Evolutionary conservation across 2,113 vertebrate genomes (phyloP).

Genomic region (Oenanthe melanoleuca): DNA sequence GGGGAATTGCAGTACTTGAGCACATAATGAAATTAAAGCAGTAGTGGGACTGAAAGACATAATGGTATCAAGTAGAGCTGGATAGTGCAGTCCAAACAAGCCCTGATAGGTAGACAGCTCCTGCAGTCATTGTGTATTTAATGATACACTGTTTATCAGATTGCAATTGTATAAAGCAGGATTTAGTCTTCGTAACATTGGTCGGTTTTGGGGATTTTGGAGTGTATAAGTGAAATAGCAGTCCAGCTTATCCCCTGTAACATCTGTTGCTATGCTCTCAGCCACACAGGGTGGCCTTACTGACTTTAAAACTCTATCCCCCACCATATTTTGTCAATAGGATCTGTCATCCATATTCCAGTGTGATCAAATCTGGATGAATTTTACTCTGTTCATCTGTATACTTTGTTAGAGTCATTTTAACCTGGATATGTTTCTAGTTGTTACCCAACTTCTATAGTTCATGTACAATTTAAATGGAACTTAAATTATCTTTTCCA

Average conservation of each 20-base stretch:
- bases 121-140: constrained; percentile 6
- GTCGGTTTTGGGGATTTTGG: background rate
- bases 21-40: constrained; percentile 46
- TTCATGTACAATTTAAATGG: background rate
- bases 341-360: background rate
- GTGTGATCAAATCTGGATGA: background rate
- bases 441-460: background rate
- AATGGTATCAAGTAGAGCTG: background rate
- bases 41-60: background rate
- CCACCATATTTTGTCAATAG: background rate
- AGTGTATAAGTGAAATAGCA: background rate
- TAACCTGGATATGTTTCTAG: background rate
- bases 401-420: background rate
- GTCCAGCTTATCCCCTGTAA: background rate
- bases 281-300: background rate
- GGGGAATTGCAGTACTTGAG: background rate
- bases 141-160: constrained; percentile 7
- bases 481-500: background rate
- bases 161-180: background rate
- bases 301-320: background rate
- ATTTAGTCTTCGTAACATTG: background rate
- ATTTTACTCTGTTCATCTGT: background rate
- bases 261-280: background rate
- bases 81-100: background rate
- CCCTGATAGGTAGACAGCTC: background rate